Conservation (phyloP, 2,113 vertebrate genomes). For the Lipotes vexillifer region DNA sequence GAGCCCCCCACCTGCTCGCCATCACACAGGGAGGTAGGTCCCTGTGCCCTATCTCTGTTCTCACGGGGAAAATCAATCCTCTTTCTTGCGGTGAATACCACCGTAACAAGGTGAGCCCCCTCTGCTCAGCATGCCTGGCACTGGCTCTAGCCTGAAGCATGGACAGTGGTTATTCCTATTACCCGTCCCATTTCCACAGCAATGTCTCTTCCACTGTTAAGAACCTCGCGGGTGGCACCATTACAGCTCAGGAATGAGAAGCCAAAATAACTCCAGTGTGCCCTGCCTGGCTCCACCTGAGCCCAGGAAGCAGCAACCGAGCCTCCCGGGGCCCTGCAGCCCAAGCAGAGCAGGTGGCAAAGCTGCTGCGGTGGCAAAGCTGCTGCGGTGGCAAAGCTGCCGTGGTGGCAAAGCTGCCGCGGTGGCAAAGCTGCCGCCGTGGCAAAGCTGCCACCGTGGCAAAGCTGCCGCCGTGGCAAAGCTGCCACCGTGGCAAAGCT, state of each 20-base stretch:
- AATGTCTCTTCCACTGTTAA: background rate
- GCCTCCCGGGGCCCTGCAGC: background rate
- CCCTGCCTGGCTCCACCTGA: background rate
- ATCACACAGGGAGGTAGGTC: background rate
- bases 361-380: too few relatives aligned
- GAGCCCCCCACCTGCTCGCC: background rate
- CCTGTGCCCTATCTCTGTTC: background rate
- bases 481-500: too few relatives aligned
- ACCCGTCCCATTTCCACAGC: background rate
- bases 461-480: too few relatives aligned
- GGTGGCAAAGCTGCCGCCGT: too few relatives aligned
- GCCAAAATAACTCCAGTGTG: background rate
- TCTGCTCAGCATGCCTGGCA: background rate
- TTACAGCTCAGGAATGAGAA: background rate
- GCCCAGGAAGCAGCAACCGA: background rate
- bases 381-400: too few relatives aligned
- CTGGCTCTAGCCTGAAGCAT: background rate
- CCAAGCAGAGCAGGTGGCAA: background rate
- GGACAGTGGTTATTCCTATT: fast-evolving
- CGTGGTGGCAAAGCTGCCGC: too few relatives aligned
- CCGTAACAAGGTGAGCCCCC: fast-evolving
- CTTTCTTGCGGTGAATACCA: background rate
- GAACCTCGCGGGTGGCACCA: background rate
- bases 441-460: too few relatives aligned
- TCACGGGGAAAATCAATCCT: background rate